Evolutionary conservation across 2,888 invertebrate genomes (phyloP), one percentile per base, ranked within the genome.

Genomic region (Steinernema scapterisci): DNA sequence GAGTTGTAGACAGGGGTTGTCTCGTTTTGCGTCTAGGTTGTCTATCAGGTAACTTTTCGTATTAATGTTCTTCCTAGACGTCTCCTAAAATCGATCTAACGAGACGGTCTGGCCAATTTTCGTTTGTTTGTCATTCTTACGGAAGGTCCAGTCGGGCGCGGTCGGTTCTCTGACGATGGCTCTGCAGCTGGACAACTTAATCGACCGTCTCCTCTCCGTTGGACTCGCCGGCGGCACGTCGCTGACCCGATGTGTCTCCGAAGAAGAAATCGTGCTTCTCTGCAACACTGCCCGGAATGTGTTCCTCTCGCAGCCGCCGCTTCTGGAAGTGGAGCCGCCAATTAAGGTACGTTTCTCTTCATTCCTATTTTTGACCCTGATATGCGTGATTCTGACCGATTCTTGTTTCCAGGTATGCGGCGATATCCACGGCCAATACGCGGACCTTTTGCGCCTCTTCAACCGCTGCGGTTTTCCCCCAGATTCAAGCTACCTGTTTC

Each of bases 361-460:
- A 38, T 9, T 9, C 38, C 38, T n/a, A n/a, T n/a, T n/a, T 9
- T 38, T 38, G 13, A 48, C 3, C 13, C 48, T 48, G 3, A n/a
- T 7, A 48, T 48, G n/a, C n/a, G n/a, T n/a, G n/a, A n/a, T n/a
- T n/a, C n/a, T n/a, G n/a, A n/a, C n/a, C n/a, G n/a, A n/a, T n/a
- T n/a, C n/a, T n/a, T n/a, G n/a, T 48, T 48, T 75, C n/a, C 48
- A 74, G 19, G 73, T 75, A 16, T 73, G 73, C 43, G 75, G 75
- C 31, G 75, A 75, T 31, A 27, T 75, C 27, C 75, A 75, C 48
- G 75, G 75, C 44, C 75, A 75, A 75, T 75, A 75, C 74, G 56
- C 46, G 44, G 75, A 75, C 43, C 19, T 75, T 11, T 16, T 75
- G 73, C 74, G 75, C 13, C 27, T 75, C 25, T 75, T 75, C 70